Base-by-base conservation (phyloP, 2,113 vertebrate species). In the Taxidea taxus region DNA sequence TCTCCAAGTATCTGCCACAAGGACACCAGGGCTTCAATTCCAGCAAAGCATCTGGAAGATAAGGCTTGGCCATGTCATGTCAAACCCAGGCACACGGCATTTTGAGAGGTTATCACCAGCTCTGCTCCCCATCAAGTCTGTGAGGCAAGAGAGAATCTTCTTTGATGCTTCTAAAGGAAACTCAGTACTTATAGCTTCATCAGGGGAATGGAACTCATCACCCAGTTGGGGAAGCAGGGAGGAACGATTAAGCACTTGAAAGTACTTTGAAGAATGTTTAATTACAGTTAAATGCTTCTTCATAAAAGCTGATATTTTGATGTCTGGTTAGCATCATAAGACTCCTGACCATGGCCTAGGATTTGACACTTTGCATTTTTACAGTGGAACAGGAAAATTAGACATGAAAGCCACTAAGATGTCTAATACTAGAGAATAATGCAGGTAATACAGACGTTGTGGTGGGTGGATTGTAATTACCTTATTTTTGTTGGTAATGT, bases 251-350 rank as follows among this genome's bases (percentile, higher is more conserved):
- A 88, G 21, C 56, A 39, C 23, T 34, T 27, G 72, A 93, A 88
- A 92, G 81, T 49, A 34, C 85, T 97, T 66, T 91, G 92, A 95
- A 95, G 72, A 9, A 0, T 60, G 47, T 88, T 87, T 74, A 66
- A 34, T 87, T 87, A 87, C 12, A 44, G 62, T 49, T 60, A 92
- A 72, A 91, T 47, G 78, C 64, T 85, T 91, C 51, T 93, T 93
- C 66, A 91, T 96, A 88, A 94, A 97, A 70, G 54, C 60, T 83
- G 47, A 18, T 44, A 56, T 96, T 85, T 78, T 96, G 51, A 81
- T 83, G 68, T 78, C 90, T 92, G 80, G 20, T 64, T 95, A 90
- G 51, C 75, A 87, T 85, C 31, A 20, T 13, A 47, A 18, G 42
- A 72, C 27, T 74, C 44, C 39, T 70, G 49, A 44, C 29, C 42